These are phyloP conservation scores for Drosophila pachea DNA, from an alignment of 1,140 invertebrate genomes.

Conservation along the genomic window DNA sequence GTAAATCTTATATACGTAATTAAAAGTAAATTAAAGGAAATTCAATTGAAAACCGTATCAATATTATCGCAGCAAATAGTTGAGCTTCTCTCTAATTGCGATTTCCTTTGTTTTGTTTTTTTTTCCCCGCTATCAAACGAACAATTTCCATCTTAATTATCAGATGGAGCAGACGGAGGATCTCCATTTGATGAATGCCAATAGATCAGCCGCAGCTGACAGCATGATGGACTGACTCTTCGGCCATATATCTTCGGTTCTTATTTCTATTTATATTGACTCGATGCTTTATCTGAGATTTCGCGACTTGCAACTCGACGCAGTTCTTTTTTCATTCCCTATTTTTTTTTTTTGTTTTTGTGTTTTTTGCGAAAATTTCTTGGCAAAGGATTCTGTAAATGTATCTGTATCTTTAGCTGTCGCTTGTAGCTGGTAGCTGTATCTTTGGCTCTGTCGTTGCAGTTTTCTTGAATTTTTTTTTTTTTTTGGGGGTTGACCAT, in stretches of 20 bases:
- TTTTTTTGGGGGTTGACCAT: constrained; percentile 44
- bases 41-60: too few relatives aligned
- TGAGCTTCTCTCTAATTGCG: too few relatives aligned
- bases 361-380: too few relatives aligned
- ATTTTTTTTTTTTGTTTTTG: not conserved
- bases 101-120: not conserved
- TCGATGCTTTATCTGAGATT: constrained; percentile 71
- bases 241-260: constrained; percentile 32
- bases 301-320: constrained; percentile 64
- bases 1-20: too few relatives aligned
- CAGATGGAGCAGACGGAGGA: not conserved
- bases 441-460: constrained; percentile 29
- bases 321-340: constrained; percentile 14
- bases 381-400: constrained; percentile 55
- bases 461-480: constrained; percentile 42
- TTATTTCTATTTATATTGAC: constrained; percentile 64
- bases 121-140: not conserved
- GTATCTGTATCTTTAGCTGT: constrained; percentile 57
- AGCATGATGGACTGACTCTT: constrained; percentile 19
- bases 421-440: constrained; percentile 19
- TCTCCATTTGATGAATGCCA: constrained; percentile 52
- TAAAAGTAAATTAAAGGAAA: too few relatives aligned
- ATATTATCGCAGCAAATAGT: too few relatives aligned
- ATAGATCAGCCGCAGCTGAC: constrained; percentile 36
- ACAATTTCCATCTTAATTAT: not conserved